A percentile compares a stretch with the other conserved stretches of the same genome.
phyloP scores from a whole-genome alignment of 2,797 vertebrate species.

The Pipistrellus pipistrellus region DNA sequence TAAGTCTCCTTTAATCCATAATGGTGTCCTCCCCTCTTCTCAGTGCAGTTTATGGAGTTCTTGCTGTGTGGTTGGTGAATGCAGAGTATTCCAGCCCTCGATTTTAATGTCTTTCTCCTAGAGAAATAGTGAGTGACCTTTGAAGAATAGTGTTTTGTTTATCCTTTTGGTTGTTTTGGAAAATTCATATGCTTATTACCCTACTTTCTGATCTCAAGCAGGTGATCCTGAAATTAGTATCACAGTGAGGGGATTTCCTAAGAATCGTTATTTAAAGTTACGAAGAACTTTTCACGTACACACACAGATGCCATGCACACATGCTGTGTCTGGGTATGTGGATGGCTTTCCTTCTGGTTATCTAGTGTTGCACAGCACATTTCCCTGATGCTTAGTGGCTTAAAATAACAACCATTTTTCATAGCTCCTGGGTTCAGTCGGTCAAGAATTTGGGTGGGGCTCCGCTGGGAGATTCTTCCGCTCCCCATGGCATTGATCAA shows the following conservation, averaged over 20 bases:
- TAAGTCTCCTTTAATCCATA: background rate
- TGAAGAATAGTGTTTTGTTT: constrained; percentile 11
- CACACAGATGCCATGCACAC: background rate
- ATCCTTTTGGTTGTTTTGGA: background rate
- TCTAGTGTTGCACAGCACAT: background rate
- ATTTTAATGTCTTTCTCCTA: constrained; percentile 4
- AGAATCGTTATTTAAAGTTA: constrained; percentile 48
- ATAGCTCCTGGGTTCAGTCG: background rate
- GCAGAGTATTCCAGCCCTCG: background rate
- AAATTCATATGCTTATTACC: background rate
- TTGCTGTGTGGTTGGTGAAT: background rate
- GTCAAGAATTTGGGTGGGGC: background rate
- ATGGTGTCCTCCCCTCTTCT: background rate
- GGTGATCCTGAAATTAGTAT: constrained; percentile 19
- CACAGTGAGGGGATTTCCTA: constrained; percentile 23
- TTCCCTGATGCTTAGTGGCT: background rate
- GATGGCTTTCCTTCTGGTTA: constrained; percentile 8
- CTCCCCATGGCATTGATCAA: background rate
- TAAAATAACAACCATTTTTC: background rate
- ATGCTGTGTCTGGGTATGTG: background rate
- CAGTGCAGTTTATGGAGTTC: background rate
- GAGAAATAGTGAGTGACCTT: constrained; percentile 13
- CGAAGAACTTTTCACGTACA: background rate
- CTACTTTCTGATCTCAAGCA: constrained; percentile 52
- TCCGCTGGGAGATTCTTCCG: background rate